These are phyloP conservation scores for Macrosiphum euphorbiae DNA, from an alignment of 2,888 invertebrate species.

Conservation along the genomic window DNA sequence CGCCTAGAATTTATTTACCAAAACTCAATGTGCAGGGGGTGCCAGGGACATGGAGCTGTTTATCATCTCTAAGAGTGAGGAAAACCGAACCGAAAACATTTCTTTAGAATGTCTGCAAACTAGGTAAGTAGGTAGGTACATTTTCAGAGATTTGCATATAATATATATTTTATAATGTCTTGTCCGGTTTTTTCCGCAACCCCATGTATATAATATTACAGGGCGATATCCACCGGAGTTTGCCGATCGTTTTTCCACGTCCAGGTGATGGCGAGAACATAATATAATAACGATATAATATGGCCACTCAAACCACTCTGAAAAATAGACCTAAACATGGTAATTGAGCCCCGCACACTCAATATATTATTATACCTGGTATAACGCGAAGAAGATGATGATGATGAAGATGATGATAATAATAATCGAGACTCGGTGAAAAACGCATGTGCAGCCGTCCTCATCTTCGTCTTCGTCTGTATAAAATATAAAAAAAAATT, in stretches of 20 bases:
- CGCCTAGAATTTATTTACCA: too few relatives aligned
- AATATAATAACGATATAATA: background rate
- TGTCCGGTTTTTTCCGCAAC: background rate
- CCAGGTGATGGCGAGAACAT: background rate
- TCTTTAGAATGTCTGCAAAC: too few relatives aligned
- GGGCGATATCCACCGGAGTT: background rate
- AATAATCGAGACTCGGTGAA: background rate
- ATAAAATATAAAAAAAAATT: background rate
- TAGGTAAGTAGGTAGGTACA: background rate
- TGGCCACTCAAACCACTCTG: background rate
- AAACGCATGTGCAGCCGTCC: background rate
- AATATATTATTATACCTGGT: background rate
- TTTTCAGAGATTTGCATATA: background rate
- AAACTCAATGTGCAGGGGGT: too few relatives aligned
- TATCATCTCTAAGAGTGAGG: too few relatives aligned
- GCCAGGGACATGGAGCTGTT: too few relatives aligned
- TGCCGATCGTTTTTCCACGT: background rate
- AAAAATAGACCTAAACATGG: background rate
- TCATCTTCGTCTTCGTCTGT: background rate
- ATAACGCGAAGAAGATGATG: background rate
- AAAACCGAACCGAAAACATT: too few relatives aligned
- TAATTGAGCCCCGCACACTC: background rate
- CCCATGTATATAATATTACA: background rate
- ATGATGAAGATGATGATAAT: background rate
- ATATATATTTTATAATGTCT: background rate